These are phyloP conservation scores for Diglossa cyanea DNA, from an alignment of 2,797 vertebrate genomes.

Conservation along the genomic window DNA sequence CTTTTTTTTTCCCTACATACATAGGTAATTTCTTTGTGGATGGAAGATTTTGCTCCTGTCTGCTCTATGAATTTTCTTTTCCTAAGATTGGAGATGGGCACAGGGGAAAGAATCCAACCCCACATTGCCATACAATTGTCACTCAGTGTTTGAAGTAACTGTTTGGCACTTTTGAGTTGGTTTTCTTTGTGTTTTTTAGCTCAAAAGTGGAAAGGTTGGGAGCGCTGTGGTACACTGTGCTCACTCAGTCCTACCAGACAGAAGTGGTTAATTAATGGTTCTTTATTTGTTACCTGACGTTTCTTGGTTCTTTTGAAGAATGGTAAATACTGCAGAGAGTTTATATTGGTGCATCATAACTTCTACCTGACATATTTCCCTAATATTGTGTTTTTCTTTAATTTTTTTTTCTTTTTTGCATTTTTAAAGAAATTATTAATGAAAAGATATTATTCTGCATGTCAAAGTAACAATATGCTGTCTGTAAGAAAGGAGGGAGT, in stretches of 20 bases:
- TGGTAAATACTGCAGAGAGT: neutral
- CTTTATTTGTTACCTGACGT: neutral
- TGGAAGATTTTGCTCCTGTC: neutral
- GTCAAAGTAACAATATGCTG: neutral
- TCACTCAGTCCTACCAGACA: neutral
- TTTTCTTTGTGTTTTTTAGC: neutral
- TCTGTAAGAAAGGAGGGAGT: constrained; percentile 39
- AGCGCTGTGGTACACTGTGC: neutral
- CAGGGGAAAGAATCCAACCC: neutral
- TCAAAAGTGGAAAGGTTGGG: neutral
- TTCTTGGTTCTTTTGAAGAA: neutral
- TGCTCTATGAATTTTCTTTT: neutral
- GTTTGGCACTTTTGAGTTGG: neutral
- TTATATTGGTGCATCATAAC: neutral
- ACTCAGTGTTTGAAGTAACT: neutral
- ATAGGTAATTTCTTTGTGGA: neutral
- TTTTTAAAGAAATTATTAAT: neutral
- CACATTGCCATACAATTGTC: neutral
- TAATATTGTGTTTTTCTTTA: neutral
- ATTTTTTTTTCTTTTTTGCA: neutral
- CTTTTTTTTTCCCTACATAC: neutral
- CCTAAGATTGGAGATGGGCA: neutral
- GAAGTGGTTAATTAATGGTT: neutral
- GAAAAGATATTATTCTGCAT: neutral
- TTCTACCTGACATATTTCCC: neutral